phyloP scores from a whole-genome alignment of 2,113 vertebrate genomes.

The Phocoena sinus region DNA sequence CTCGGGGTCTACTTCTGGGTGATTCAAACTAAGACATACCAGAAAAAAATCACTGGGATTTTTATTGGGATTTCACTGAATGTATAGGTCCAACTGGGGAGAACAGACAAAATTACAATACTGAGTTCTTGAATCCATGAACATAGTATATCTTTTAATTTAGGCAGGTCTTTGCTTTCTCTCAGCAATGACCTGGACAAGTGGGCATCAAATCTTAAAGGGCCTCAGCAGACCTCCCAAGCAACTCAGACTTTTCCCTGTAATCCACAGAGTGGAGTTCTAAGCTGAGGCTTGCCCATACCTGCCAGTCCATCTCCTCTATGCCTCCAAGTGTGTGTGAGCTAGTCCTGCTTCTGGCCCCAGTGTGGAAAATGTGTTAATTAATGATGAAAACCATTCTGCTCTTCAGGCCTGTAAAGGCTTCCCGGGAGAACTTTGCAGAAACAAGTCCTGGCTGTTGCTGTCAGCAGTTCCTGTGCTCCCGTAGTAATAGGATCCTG shows the following conservation, averaged over 20 bases:
- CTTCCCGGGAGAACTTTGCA: not conserved
- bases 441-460: not conserved
- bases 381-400: constrained; percentile 36
- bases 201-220: not conserved
- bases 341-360: not conserved
- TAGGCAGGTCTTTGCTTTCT: not conserved
- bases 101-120: not conserved
- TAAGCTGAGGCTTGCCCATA: not conserved
- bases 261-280: not conserved
- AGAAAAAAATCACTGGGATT: not conserved
- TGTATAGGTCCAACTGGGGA: not conserved
- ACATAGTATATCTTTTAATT: not conserved
- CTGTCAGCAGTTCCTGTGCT: constrained; percentile 24
- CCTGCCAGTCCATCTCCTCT: not conserved
- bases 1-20: not conserved
- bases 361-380: constrained; percentile 9
- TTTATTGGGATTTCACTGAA: not conserved
- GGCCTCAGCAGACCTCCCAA: not conserved
- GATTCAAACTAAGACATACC: not conserved
- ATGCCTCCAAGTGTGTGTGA: not conserved
- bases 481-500: not conserved
- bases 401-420: not conserved
- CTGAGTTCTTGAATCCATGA: not conserved
- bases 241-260: not conserved
- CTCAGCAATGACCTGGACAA: not conserved